These are phyloP conservation scores for Turdus rufiventris DNA, from an alignment of 2,113 vertebrate genomes.

Conservation along the genomic window DNA sequence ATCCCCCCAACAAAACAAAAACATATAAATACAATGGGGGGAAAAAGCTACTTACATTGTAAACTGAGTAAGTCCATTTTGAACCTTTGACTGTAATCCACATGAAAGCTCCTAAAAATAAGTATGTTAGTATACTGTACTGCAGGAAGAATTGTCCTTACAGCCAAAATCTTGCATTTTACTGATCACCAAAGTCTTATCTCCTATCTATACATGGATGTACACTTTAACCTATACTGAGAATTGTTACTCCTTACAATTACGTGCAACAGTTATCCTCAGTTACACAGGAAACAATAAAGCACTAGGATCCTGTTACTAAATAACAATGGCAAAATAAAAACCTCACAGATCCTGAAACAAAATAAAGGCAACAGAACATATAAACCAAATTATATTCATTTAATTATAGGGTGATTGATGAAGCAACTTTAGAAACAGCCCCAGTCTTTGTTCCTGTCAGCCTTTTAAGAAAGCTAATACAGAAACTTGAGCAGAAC, in stretches of 20 bases:
- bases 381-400: not conserved
- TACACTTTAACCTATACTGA: not conserved
- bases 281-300: not conserved
- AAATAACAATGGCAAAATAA: not conserved
- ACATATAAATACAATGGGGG: not conserved
- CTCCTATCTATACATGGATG: not conserved
- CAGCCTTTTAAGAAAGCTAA: not conserved
- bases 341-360: not conserved
- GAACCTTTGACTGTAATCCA: slow-evolving; percentile 88
- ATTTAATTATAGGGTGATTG: not conserved
- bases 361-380: not conserved
- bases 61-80: slow-evolving; percentile 83
- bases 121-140: not conserved
- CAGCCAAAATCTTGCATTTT: not conserved
- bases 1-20: not conserved
- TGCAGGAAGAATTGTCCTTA: not conserved
- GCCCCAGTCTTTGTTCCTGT: not conserved
- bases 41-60: slow-evolving; percentile 80
- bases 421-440: not conserved
- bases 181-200: not conserved
- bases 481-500: not conserved
- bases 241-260: not conserved
- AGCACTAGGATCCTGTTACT: not conserved
- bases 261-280: not conserved
- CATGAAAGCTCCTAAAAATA: slow-evolving; percentile 75